Evolutionary conservation across 2,888 invertebrate genomes (phyloP), one percentile per base, ranked within the genome.

Genomic region (Acronicta alni): DNA sequence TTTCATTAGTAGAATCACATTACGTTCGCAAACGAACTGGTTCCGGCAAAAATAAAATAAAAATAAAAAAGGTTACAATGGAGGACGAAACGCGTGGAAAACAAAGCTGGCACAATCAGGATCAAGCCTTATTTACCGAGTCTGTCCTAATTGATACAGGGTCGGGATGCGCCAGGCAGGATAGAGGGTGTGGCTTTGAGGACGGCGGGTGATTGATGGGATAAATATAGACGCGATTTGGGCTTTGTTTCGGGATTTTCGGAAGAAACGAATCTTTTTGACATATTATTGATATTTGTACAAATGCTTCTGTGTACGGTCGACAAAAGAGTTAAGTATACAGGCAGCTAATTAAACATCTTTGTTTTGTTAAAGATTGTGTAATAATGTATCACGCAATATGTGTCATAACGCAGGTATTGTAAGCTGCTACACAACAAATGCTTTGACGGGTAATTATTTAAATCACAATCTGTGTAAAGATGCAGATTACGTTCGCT

Each of bases 121-220:
- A 84, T 83, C 84, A 81, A 45, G 80, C 77, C 84, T 86, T 91
- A 91, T 91, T 91, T 91, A 88, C 87, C 72, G 85, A 84, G 85
- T 76, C 81, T 79, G 70, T 72, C 84, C 90, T 91, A 91, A 91
- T 91, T 91, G 91, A 91, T 91, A 89, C 88, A 80, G 86, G 85
- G 84, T 80, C 72, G 80, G 85, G 78, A 80, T 66, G 65, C 56
- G 63, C 64, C 73, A 75, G 80, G 71, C 81, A 83, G 81, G 80
- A 79, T 75, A 70, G 61, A 58, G 47, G 47, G 75, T 76, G 62
- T 53, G 83, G 88, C 86, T 75, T 67, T 8, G 16, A 72, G 64
- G 67, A 16, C 10, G 45, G 84, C 81, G 81, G 20, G 49, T 59
- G 67, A 69, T 70, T 72, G 77, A 72, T 74, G 57, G 49, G 39